A percentile compares a stretch with the other conserved stretches of the same genome.
Evolutionary conservation across 2,797 vertebrate genomes (phyloP).

Genomic region (Ammospiza maritima): DNA sequence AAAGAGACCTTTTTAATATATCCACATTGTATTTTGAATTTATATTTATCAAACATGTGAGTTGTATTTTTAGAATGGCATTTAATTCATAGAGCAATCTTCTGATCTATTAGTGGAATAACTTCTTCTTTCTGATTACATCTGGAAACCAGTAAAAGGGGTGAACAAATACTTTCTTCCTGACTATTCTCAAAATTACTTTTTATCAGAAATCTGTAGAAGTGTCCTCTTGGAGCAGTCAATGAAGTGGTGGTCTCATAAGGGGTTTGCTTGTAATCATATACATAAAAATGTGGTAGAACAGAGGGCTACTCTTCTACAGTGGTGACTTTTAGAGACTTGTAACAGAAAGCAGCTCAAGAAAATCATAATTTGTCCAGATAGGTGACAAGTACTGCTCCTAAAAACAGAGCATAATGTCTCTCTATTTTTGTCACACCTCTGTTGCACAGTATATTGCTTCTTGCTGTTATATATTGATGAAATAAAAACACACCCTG

Average conservation of each 20-base stretch:
- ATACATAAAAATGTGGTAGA: background rate
- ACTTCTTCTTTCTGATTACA: background rate
- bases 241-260: background rate
- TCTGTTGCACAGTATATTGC: background rate
- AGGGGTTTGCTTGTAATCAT: background rate
- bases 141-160: background rate
- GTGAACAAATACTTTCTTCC: background rate
- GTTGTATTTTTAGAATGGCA: background rate
- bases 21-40: background rate
- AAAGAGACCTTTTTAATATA: background rate
- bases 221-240: background rate
- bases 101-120: conserved; percentile 12
- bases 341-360: background rate
- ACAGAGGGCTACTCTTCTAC: background rate
- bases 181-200: background rate
- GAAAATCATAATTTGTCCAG: conserved; percentile 41
- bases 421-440: background rate
- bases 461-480: background rate
- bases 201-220: background rate
- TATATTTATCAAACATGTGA: background rate
- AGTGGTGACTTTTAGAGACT: background rate
- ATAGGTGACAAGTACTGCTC: background rate
- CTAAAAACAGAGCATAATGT: background rate
- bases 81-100: conserved; percentile 11
- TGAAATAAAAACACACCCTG: background rate